phyloP scores from a whole-genome alignment of 2,113 vertebrate species.

The Albula goreensis region DNA sequence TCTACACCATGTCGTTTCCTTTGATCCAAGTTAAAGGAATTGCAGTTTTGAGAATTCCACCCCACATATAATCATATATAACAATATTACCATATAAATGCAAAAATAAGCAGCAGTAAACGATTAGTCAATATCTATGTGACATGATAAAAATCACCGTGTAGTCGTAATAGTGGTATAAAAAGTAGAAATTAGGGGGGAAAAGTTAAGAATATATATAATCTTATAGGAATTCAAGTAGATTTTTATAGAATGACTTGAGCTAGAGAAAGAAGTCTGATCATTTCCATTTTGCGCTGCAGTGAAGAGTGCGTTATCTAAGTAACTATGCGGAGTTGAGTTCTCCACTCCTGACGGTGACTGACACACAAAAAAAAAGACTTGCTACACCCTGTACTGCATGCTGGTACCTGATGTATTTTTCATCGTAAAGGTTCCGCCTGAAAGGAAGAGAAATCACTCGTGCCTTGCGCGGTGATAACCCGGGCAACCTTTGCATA shows the following conservation, averaged over 20 bases:
- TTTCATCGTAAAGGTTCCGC: not conserved
- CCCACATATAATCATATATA: not conserved
- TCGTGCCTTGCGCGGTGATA: not conserved
- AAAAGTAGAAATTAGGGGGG: not conserved
- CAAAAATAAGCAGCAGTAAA: no score
- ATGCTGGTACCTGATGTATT: no score
- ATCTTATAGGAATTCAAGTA: not conserved
- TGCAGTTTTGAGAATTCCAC: not conserved
- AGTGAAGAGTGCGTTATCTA: not conserved
- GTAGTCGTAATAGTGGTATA: no score
- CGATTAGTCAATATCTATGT: not conserved
- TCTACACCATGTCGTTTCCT: not conserved
- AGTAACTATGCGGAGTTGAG: no score
- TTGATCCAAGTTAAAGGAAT: not conserved
- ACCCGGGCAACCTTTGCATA: not conserved
- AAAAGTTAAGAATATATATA: not conserved
- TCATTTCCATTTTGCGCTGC: not conserved
- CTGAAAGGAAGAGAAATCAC: not conserved
- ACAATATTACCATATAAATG: not conserved
- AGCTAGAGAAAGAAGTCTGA: not conserved
- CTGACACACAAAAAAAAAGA: no score
- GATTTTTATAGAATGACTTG: not conserved
- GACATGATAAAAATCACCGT: not conserved
- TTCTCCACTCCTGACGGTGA: no score
- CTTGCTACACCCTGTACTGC: no score